These are phyloP conservation scores for Porites cylindrica DNA, from an alignment of 92 coral and sea anemone species.

Conservation along the genomic window DNA sequence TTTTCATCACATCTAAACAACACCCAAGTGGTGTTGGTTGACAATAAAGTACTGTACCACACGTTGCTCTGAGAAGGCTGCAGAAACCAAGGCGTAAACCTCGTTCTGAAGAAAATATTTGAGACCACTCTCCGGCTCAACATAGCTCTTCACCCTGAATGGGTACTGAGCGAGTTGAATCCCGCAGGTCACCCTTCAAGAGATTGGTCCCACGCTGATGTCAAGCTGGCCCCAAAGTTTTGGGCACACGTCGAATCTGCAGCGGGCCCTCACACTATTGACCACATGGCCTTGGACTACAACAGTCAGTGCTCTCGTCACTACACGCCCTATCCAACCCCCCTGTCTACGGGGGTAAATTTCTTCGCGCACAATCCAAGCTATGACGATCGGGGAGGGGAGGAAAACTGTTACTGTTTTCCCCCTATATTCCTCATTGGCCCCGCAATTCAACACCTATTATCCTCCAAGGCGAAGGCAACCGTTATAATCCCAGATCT, in stretches of 20 bases:
- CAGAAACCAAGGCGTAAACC: conserved; percentile 16
- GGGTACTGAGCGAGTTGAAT: conserved; percentile 7
- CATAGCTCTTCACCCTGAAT: not conserved
- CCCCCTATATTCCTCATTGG: conserved; percentile 7
- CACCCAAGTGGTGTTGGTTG: conserved; percentile 8
- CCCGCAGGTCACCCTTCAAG: conserved; percentile 4
- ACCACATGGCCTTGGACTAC: conserved; percentile 30
- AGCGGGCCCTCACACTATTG: conserved; percentile 17
- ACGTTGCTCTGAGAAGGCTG: not conserved
- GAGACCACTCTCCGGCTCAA: not conserved
- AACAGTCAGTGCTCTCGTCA: conserved; percentile 16
- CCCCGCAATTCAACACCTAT: not conserved
- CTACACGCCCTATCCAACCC: conserved; percentile 17
- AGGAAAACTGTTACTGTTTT: not conserved
- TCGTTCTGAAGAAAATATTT: not conserved
- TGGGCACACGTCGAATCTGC: conserved; percentile 5
- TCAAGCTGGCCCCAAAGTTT: conserved; percentile 4
- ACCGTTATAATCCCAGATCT: conserved; percentile 42
- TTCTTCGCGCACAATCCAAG: conserved; percentile 6
- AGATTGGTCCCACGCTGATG: conserved; percentile 22
- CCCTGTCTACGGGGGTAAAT: conserved; percentile 3
- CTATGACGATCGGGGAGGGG: not conserved
- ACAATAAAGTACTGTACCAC: not conserved
- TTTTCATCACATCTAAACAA: conserved; percentile 27
- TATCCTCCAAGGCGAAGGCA: not conserved